A percentile compares a stretch with the other conserved stretches of the same genome.
Evolutionary conservation across 2,888 invertebrate species (phyloP).

Genomic region (Sphinx pinastri): DNA sequence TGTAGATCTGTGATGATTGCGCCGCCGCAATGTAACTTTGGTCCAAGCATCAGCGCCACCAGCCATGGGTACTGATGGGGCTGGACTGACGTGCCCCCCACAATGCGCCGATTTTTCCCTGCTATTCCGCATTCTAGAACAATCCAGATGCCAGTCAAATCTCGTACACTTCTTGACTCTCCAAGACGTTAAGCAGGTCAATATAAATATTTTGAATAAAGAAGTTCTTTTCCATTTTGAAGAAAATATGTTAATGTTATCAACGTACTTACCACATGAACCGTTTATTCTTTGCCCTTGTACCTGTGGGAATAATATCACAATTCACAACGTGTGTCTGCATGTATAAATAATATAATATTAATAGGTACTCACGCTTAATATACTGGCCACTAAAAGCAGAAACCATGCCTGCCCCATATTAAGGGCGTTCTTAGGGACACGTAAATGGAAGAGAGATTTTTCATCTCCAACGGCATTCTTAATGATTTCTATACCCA

Average conservation of each 20-base stretch:
- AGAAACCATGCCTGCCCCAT: slow-evolving; percentile 62
- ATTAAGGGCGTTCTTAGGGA: slow-evolving; percentile 57
- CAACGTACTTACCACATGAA: slow-evolving; percentile 62
- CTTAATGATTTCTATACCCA: slow-evolving; percentile 53
- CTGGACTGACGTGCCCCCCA: slow-evolving; percentile 77
- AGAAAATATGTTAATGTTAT: background rate
- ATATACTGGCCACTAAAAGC: slow-evolving; percentile 55
- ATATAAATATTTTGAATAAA: background rate
- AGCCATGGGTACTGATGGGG: slow-evolving; percentile 84
- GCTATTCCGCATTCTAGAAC: slow-evolving; percentile 70
- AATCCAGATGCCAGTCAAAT: background rate
- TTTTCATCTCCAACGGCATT: slow-evolving; percentile 51
- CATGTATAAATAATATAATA: background rate
- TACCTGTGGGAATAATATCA: slow-evolving; percentile 43
- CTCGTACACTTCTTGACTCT: background rate
- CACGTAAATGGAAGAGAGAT: slow-evolving; percentile 48
- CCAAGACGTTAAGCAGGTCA: background rate
- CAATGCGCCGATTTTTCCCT: slow-evolving; percentile 77
- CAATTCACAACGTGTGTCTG: background rate
- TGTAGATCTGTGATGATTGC: slow-evolving; percentile 82
- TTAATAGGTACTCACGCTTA: slow-evolving; percentile 44
- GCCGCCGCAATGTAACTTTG: slow-evolving; percentile 82
- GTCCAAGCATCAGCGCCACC: slow-evolving; percentile 76
- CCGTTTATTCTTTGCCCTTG: slow-evolving; percentile 47
- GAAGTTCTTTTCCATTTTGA: background rate